Evolutionary conservation across 2,888 invertebrate genomes (phyloP).

Genomic region (Neuroscelio doddi): DNA sequence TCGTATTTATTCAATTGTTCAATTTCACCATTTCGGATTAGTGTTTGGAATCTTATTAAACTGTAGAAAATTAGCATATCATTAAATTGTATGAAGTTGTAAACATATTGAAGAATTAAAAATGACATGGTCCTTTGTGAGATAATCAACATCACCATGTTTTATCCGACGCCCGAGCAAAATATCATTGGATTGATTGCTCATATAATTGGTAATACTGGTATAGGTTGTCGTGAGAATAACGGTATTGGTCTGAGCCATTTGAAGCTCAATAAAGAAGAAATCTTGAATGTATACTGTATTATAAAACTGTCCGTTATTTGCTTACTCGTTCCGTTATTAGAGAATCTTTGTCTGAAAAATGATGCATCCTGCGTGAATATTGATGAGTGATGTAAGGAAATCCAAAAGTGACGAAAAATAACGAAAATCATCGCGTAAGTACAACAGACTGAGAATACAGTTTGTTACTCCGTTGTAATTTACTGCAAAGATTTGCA

Average conservation of each 20-base stretch:
- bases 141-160: no score
- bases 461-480: conserved; percentile 13
- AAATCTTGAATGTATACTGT: conserved; percentile 64
- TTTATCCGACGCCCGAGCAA: no score
- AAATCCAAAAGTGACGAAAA: conserved; percentile 6
- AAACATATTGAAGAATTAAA: no score
- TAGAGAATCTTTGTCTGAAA: conserved; percentile 56
- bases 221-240: conserved; percentile 17
- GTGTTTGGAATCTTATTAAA: no score
- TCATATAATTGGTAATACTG: neutral
- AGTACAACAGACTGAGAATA: conserved; percentile 16
- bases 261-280: conserved; percentile 58
- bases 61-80: no score
- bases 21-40: no score
- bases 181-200: neutral
- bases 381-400: neutral
- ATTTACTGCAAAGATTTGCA: no score
- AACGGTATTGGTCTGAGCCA: conserved; percentile 54
- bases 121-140: no score
- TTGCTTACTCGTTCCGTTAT: conserved; percentile 65
- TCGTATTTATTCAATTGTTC: no score
- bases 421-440: neutral
- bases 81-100: no score
- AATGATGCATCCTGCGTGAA: conserved; percentile 13
- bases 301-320: conserved; percentile 63